Conservation (phyloP, 2,797 vertebrate species). For the Vultur gryphus region DNA sequence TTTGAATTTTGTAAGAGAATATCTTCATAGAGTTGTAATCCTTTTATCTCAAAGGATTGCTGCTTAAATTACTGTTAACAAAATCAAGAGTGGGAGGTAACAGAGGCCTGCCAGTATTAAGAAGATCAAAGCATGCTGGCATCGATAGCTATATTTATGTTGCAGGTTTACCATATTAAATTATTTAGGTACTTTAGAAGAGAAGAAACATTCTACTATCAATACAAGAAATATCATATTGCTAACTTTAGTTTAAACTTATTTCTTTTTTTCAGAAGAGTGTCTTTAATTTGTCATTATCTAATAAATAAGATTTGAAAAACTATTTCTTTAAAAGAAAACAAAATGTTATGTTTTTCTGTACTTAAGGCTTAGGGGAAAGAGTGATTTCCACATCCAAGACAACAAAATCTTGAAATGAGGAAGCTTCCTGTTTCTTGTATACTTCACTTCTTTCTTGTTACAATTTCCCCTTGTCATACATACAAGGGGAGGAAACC, state of each 20-base stretch:
- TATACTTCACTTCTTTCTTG: not conserved
- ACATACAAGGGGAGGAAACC: not conserved
- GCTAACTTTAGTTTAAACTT: not conserved
- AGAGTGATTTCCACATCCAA: not conserved
- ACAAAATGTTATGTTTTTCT: not conserved
- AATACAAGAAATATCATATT: not conserved
- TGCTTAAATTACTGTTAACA: conserved; percentile 13
- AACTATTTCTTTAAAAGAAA: not conserved
- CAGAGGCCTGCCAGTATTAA: not conserved
- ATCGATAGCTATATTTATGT: not conserved
- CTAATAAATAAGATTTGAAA: not conserved
- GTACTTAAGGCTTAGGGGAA: not conserved
- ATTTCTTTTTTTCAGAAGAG: not conserved
- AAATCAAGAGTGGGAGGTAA: conserved; percentile 22
- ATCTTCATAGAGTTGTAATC: conserved; percentile 5
- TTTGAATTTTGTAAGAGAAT: not conserved
- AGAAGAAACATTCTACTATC: not conserved
- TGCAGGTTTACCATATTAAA: not conserved
- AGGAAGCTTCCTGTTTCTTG: not conserved
- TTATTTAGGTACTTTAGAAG: not conserved
- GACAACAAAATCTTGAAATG: not conserved
- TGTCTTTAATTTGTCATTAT: not conserved
- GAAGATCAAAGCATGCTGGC: conserved; percentile 19
- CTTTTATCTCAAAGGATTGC: conserved; percentile 11
- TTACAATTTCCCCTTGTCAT: not conserved